Conservation (phyloP, 2,888 invertebrate genomes). For the Diaprepes abbreviatus region DNA sequence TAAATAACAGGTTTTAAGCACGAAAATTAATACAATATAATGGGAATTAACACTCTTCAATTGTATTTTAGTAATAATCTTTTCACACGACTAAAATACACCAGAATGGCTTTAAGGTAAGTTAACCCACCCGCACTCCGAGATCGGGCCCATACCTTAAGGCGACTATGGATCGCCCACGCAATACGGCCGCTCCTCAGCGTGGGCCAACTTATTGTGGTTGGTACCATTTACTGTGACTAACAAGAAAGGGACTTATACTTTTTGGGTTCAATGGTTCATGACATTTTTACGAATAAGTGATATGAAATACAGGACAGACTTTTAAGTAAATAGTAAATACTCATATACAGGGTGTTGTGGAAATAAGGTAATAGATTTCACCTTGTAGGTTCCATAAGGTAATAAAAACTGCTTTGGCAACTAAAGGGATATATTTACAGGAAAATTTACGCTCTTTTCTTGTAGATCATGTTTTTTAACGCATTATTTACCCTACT, state of each 20-base stretch:
- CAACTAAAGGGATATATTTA: too few species aligned
- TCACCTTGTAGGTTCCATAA: too few species aligned
- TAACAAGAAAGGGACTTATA: slow-evolving; percentile 29
- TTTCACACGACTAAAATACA: slow-evolving; percentile 10
- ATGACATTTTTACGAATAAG: not conserved
- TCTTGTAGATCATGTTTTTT: too few species aligned
- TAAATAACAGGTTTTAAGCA: too few species aligned
- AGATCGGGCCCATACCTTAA: slow-evolving; percentile 30
- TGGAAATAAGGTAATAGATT: too few species aligned
- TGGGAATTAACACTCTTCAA: not conserved
- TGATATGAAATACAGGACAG: too few species aligned
- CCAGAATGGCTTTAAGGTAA: slow-evolving; percentile 6
- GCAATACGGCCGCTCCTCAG: slow-evolving; percentile 34
- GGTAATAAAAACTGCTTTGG: too few species aligned
- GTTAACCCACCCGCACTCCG: slow-evolving; percentile 40
- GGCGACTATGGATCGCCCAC: slow-evolving; percentile 35
- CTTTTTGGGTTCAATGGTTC: slow-evolving; percentile 32
- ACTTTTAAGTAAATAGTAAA: too few species aligned
- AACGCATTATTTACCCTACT: too few species aligned
- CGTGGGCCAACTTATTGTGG: slow-evolving; percentile 38
- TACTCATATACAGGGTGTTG: too few species aligned
- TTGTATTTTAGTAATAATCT: not conserved
- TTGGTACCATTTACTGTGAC: slow-evolving; percentile 28
- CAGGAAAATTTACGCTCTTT: too few species aligned
- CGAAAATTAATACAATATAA: not conserved